Conservation (phyloP, 2,888 invertebrate genomes). For the Phorcus lineatus region DNA sequence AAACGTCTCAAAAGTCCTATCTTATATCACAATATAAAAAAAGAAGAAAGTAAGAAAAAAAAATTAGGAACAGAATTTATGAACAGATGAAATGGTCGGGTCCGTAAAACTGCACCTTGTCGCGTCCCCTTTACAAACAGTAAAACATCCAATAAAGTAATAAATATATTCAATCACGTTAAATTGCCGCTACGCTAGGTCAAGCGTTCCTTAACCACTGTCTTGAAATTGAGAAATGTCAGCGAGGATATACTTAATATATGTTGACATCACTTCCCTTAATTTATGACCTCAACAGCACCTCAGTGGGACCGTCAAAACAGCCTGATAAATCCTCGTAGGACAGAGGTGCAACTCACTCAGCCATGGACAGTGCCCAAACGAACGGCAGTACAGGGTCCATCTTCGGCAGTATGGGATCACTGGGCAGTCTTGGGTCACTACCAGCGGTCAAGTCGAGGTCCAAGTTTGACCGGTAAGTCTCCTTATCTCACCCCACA, state of each 20-base stretch:
- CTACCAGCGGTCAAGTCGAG: constrained; percentile 3
- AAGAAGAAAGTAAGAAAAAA: too few species aligned
- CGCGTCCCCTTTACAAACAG: not conserved
- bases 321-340: not conserved
- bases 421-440: not conserved
- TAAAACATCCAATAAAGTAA: not conserved
- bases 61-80: too few species aligned
- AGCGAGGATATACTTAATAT: not conserved
- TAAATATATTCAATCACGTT: not conserved
- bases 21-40: too few species aligned
- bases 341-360: not conserved
- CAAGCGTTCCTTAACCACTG: not conserved
- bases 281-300: constrained; percentile 8
- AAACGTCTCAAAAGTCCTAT: too few species aligned
- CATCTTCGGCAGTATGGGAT: constrained; percentile 18
- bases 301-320: not conserved
- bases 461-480: constrained; percentile 15
- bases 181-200: not conserved
- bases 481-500: too few species aligned
- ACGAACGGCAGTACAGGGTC: not conserved
- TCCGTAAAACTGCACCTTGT: too few species aligned
- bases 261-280: constrained; percentile 5
- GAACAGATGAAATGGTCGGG: too few species aligned
- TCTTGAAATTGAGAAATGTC: constrained; percentile 16
- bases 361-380: not conserved